Evolutionary conservation across 1,140 invertebrate species (phyloP), one percentile per base, ranked within the genome.

Genomic region (Schlechtendalia chinensis): DNA sequence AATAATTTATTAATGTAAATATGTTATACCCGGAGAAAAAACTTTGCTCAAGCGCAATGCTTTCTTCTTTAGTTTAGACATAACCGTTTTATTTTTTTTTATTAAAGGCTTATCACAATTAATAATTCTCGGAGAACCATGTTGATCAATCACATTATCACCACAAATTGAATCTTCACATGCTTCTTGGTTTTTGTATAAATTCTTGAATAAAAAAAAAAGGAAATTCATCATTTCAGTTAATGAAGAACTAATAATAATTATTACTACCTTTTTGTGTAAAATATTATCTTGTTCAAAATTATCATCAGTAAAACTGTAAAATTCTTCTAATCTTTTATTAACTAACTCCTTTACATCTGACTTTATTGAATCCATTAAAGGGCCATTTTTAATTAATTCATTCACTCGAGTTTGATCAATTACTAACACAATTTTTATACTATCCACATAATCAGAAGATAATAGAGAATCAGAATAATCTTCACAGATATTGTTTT

Each of bases 51-150:
- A 27, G 0, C 50, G 24, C 19, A 32, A 54, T 29, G 50, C 69
- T 72, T 54, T 72, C 17, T 72, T 72, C 29, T 72, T 72, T 29
- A 72, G n/a, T 54, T 72, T 72, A 29, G 69, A 72, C 69, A 72
- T 72, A 29, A 72, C 14, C 29, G 69, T 72, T 19, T 72, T 72
- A 72, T 72, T 54, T 16, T 72, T 53, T 54, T 54, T 72, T 47
- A 71, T 17, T 29, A 24, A 29, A 53, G 17, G n/a, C 1, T 54
- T 32, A 72, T 72, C 50, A 29, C 8, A 29, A 53, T 54, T 24
- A 72, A 54, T 29, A 72, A 54, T 29, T 54, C 53, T n/a, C n/a
- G 17, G 1, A 72, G 50, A 54, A 53, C 10, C 24, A 32, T 72
- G 2, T 14, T 11, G 17, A 11, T 53, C 50, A n/a, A n/a, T 72